Conservation (phyloP, 1,140 invertebrate species). For the Chironomus striatipennis region DNA sequence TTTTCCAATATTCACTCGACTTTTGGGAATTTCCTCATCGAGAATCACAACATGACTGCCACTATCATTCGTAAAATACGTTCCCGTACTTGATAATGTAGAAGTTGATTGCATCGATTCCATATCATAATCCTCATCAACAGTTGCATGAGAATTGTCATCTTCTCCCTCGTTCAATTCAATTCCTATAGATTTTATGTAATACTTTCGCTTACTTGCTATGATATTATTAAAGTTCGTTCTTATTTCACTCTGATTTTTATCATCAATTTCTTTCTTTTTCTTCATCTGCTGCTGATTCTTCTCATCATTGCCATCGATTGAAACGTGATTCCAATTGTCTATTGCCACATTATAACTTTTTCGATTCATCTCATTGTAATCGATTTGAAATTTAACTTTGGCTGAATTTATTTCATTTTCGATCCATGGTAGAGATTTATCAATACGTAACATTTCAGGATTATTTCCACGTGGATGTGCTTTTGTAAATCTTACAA, state of each 20-base stretch:
- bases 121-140: background rate
- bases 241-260: background rate
- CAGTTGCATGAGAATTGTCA: background rate
- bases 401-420: background rate
- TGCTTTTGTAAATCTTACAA: background rate
- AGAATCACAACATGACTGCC: background rate
- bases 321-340: background rate
- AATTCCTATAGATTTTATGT: background rate
- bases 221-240: background rate
- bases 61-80: slow-evolving; percentile 8
- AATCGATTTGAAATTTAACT: background rate
- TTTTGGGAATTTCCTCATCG: background rate
- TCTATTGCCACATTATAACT: background rate
- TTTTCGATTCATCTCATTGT: background rate
- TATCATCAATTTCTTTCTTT: background rate
- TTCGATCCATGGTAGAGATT: background rate
- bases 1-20: background rate
- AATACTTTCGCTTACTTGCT: background rate
- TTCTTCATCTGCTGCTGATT: too few species aligned
- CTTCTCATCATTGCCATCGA: background rate
- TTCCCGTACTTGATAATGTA: background rate
- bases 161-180: background rate
- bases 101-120: background rate
- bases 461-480: slow-evolving; percentile 7
- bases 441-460: background rate